Percentiles rank a stretch among this genome's conserved stretches.
These are phyloP conservation scores for Halisarca cf. caerulea DNA, from an alignment of 37 sponge, comb jelly and placozoan species.

Conservation along the genomic window DNA sequence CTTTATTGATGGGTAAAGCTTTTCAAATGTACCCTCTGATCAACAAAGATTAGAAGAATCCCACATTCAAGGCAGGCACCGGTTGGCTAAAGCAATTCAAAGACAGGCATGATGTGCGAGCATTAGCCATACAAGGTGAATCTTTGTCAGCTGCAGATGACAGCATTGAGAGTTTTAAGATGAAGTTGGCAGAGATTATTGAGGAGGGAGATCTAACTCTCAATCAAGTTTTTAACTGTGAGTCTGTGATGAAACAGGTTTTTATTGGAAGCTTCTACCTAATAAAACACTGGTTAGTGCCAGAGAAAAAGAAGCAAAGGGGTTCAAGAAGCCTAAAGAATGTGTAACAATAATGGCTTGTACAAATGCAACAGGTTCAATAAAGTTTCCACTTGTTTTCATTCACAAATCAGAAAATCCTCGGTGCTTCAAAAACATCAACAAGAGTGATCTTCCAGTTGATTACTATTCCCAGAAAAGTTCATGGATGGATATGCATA, in stretches of 20 bases:
- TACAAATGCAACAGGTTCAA: constrained; percentile 5
- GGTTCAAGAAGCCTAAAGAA: constrained; percentile 8
- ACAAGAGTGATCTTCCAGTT: constrained; percentile 24
- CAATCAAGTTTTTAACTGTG: not conserved
- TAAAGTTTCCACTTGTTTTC: constrained; percentile 8
- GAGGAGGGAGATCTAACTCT: not conserved
- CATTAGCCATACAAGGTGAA: not conserved
- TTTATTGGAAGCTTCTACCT: constrained; percentile 57
- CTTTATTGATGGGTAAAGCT: not conserved
- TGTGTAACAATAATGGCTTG: not conserved
- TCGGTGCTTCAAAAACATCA: constrained; percentile 5
- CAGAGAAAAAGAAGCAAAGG: constrained; percentile 7
- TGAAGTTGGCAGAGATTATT: not conserved
- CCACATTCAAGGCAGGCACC: not conserved
- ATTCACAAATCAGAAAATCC: constrained; percentile 30
- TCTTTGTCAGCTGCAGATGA: not conserved
- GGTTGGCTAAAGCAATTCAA: not conserved
- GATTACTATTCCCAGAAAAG: constrained; percentile 10
- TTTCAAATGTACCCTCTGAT: no score
- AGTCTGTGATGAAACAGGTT: constrained; percentile 2
- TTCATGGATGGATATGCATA: constrained; percentile 28
- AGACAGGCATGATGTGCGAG: not conserved
- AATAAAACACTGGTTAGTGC: constrained; percentile 15
- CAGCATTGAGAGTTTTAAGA: not conserved
- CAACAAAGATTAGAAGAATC: not conserved